Base-by-base conservation (phyloP, 2,888 invertebrate genomes). In the Onthophagus sagittarius region DNA sequence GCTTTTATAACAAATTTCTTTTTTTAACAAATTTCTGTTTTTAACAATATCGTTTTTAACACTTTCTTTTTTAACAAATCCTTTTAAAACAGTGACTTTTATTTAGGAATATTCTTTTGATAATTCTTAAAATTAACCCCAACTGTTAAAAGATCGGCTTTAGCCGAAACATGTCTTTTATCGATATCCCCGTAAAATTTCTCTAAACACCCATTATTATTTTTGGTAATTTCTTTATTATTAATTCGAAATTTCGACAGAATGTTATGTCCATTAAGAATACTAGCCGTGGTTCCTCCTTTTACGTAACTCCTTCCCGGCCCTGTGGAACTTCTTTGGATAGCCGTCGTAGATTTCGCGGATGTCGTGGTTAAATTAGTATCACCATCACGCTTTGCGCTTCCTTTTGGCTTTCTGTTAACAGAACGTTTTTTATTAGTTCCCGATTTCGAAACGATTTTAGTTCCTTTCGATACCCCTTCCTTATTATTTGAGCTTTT, bases 241-340 rank as follows among this genome's bases (percentile, higher is more conserved):
- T 64, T 31, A 15, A 65, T 39, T 32, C 71, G 67, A 62, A 75
- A 73, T 73, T 73, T 75, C 14, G 72, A 71, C 64, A 73, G 69
- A 62, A 75, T 75, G 70, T 71, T 73, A 80, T 81, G 82, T 75
- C 82, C 82, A 76, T 80, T 82, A 15, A 85, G 77, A 72, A 89
- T 88, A 83, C 88, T 89, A 77, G 88, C 87, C 62, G 88, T 89
- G 79, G 88, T 88, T 71, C 87, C 86, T 82, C 89, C 88, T 88
- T 89, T 89, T 75, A 86, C 85, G 62, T 53, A 69, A 32, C 65
- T 33, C 39, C 63, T 63, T 33, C 64, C 32, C 31, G 6, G 6
- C 6, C 15, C 7, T 31, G 67, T 32, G 11, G 67, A 23, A 67
- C 39, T 53, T 53, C 39, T 79, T 71, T 77, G 78, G 9, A 78